Conservation (phyloP, 2,888 invertebrate species). For the Andrena fulva region DNA sequence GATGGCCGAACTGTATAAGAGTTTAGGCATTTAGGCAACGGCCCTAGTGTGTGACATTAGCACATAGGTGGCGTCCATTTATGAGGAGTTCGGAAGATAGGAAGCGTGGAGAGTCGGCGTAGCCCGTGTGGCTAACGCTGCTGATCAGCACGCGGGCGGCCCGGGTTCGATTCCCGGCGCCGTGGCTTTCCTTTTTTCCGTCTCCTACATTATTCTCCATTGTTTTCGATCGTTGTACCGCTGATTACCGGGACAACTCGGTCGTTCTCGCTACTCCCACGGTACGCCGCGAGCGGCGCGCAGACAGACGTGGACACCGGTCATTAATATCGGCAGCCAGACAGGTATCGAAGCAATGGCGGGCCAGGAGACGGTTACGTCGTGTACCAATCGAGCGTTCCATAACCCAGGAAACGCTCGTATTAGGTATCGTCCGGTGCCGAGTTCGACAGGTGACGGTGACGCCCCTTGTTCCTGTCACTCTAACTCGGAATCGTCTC, state of each 20-base stretch:
- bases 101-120: too few species aligned
- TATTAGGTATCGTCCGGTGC: slow-evolving; percentile 21
- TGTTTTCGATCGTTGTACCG: background rate
- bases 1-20: too few species aligned
- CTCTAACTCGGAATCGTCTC: slow-evolving; percentile 18
- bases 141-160: too few species aligned
- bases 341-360: slow-evolving; percentile 17
- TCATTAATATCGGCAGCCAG: slow-evolving; percentile 20
- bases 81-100: too few species aligned
- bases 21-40: too few species aligned
- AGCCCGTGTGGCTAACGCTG: too few species aligned
- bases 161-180: too few species aligned
- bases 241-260: background rate
- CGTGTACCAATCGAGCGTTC: slow-evolving; percentile 44
- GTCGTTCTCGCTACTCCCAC: too few species aligned
- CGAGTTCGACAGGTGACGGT: slow-evolving; percentile 44
- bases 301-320: background rate
- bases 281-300: background rate
- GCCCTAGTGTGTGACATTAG: too few species aligned
- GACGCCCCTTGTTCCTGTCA: slow-evolving; percentile 43
- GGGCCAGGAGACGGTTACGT: slow-evolving; percentile 26
- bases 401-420: slow-evolving; percentile 13
- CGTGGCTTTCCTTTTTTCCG: too few species aligned
- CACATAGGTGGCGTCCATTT: too few species aligned
- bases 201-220: too few species aligned